A percentile compares a stretch with the other conserved stretches of the same genome.
phyloP scores from a whole-genome alignment of 1,140 invertebrate species.

The Polyergus mexicanus region DNA sequence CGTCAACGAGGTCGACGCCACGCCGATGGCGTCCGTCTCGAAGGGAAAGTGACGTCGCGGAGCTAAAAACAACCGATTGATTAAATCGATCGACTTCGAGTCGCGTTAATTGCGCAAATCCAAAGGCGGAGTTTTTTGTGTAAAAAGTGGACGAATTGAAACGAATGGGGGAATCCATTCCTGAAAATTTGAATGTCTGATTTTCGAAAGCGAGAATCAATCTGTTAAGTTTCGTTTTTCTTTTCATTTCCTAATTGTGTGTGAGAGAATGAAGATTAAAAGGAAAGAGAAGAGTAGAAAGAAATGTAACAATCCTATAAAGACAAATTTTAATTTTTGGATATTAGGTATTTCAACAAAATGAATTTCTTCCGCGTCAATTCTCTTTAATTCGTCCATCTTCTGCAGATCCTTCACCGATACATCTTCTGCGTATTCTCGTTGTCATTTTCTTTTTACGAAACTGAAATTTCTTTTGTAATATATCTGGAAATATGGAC shows the following conservation, averaged over 20 bases:
- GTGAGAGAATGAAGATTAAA: neutral
- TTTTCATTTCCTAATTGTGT: neutral
- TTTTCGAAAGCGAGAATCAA: neutral
- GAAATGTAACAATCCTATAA: neutral
- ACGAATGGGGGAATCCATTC: slow-evolving; percentile 14
- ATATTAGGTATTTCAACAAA: neutral
- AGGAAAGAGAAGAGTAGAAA: neutral
- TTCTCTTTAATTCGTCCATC: slow-evolving; percentile 38
- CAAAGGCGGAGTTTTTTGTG: neutral
- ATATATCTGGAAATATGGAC: neutral
- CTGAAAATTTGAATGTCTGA: slow-evolving; percentile 20
- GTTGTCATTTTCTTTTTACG: slow-evolving; percentile 6
- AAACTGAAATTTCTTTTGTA: slow-evolving; percentile 41
- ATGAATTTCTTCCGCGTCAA: slow-evolving; percentile 1
- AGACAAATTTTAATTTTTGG: slow-evolving; percentile 8
- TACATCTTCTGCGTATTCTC: slow-evolving; percentile 68
- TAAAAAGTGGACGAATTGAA: slow-evolving; percentile 48
- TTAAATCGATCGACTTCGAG: slow-evolving; percentile 57
- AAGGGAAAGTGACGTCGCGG: slow-evolving; percentile 76
- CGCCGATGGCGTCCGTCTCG: slow-evolving; percentile 63
- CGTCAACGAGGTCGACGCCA: slow-evolving; percentile 62
- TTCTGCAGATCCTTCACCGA: slow-evolving; percentile 35
- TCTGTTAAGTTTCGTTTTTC: neutral
- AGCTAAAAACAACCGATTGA: slow-evolving; percentile 42
- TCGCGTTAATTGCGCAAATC: slow-evolving; percentile 54